Evolutionary conservation across 2,888 invertebrate species (phyloP).

Genomic region (Nemotelus pantherinus): DNA sequence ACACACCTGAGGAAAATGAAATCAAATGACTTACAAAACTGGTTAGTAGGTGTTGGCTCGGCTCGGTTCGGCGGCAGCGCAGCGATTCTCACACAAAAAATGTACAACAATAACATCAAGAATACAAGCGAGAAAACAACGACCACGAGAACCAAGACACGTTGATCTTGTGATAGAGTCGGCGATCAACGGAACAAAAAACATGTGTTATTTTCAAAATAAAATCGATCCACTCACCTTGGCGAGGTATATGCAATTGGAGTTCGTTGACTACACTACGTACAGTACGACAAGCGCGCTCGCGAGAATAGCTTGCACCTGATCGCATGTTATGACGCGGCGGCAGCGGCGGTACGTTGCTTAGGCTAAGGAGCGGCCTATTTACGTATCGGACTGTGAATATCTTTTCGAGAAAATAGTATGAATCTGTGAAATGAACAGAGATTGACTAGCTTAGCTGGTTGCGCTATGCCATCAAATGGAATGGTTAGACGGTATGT

Average conservation of each 20-base stretch:
- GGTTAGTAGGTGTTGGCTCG: constrained; percentile 44
- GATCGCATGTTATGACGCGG: not conserved
- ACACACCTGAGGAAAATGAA: constrained; percentile 42
- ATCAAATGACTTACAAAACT: constrained; percentile 36
- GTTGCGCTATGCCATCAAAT: too few relatives aligned
- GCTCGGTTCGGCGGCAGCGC: not conserved
- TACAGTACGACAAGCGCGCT: not conserved
- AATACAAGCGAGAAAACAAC: not conserved
- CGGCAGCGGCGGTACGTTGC: not conserved
- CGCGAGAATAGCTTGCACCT: constrained; percentile 22
- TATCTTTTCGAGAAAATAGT: too few relatives aligned
- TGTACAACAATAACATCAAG: constrained; percentile 27
- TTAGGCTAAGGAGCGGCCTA: not conserved
- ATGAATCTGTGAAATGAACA: too few relatives aligned
- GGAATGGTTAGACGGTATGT: too few relatives aligned
- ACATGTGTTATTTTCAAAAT: constrained; percentile 36
- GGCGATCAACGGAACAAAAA: constrained; percentile 20
- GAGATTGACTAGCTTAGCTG: too few relatives aligned
- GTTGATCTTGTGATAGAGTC: constrained; percentile 32
- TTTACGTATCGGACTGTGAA: too few relatives aligned
- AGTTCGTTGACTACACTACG: constrained; percentile 39
- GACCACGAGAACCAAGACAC: not conserved
- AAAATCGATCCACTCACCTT: constrained; percentile 38
- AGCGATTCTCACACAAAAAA: constrained; percentile 17
- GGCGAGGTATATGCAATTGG: constrained; percentile 29